Evolutionary conservation across 2,888 invertebrate species (phyloP), one percentile per base, ranked within the genome.

Genomic region (Philopedon plagiatum): DNA sequence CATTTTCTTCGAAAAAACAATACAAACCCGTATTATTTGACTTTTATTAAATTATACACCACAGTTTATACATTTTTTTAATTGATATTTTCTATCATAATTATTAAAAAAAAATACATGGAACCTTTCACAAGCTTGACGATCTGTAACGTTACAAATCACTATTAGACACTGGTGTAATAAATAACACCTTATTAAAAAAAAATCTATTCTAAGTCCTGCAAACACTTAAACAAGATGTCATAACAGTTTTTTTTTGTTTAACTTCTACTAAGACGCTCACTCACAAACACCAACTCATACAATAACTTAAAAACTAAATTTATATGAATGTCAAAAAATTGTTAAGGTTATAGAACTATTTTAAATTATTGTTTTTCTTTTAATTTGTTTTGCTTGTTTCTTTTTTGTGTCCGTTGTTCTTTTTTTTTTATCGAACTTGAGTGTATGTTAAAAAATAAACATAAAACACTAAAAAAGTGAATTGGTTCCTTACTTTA

Each of bases 401-500:
- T 29, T 49, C 19, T 13, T 49, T n/a, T 11, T 15, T 57, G 37
- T 65, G 57, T 46, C 21, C 44, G 39, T 15, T 29, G 29, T 51
- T 51, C 29, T 66, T 49, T 61, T 44, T 61, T 61, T 23, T 26
- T 13, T 13, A 23, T n/a, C n/a, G n/a, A 61, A 46, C 23, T 19
- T 57, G 57, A 37, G 57, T 58, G 58, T 46, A 51, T 51, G 51
- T 51, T 29, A 15, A 49, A 58, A 66, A 58, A 13, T 58, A 34
- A 57, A 58, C 58, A 44, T 29, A 19, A 49, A 58, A 51, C 58
- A 61, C 26, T 60, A 58, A 58, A 57, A 65, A 60, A 39, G 58
- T 60, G 64, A 60, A 58, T 29, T 64, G 58, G 49, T 64, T 66
- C 60, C 61, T 65, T 73, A 63, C 63, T 41, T 73, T 73, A 68